phyloP scores from a whole-genome alignment of 2,888 invertebrate species.

The Eilema griseolum region DNA sequence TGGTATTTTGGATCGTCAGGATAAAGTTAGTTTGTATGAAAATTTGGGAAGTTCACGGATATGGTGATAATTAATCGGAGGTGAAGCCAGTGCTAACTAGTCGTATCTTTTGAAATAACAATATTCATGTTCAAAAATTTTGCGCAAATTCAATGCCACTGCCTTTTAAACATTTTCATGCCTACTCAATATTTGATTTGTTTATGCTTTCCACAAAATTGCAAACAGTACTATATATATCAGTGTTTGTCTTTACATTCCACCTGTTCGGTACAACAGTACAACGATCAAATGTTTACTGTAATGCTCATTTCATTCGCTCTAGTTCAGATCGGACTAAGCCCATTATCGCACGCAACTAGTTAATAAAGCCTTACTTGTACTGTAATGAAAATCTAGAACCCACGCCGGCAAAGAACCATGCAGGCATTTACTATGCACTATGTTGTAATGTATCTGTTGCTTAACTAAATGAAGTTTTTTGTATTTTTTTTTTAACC shows the following conservation, averaged over 20 bases:
- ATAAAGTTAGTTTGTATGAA: too few relatives aligned
- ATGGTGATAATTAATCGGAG: too few relatives aligned
- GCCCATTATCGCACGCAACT: constrained; percentile 46
- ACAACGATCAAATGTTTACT: constrained; percentile 45
- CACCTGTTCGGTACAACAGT: constrained; percentile 26
- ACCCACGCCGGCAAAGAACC: too few relatives aligned
- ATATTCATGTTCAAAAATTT: not conserved
- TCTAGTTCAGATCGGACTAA: constrained; percentile 55
- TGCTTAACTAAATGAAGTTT: too few relatives aligned
- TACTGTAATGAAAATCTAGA: constrained; percentile 44
- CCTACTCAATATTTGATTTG: not conserved
- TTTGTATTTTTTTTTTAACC: too few relatives aligned
- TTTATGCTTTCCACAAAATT: not conserved
- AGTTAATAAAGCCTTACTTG: constrained; percentile 51
- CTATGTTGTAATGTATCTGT: too few relatives aligned
- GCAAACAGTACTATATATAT: constrained; percentile 16
- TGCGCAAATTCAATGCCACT: not conserved
- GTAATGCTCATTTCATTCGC: constrained; percentile 50
- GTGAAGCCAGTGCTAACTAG: too few relatives aligned
- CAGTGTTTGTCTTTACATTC: constrained; percentile 35
- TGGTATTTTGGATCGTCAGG: too few relatives aligned
- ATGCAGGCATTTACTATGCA: too few relatives aligned
- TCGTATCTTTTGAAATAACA: not conserved
- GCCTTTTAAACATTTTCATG: not conserved
- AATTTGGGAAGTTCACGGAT: too few relatives aligned